phyloP scores from a whole-genome alignment of 2,113 vertebrate species.

The Callipepla squamata region DNA sequence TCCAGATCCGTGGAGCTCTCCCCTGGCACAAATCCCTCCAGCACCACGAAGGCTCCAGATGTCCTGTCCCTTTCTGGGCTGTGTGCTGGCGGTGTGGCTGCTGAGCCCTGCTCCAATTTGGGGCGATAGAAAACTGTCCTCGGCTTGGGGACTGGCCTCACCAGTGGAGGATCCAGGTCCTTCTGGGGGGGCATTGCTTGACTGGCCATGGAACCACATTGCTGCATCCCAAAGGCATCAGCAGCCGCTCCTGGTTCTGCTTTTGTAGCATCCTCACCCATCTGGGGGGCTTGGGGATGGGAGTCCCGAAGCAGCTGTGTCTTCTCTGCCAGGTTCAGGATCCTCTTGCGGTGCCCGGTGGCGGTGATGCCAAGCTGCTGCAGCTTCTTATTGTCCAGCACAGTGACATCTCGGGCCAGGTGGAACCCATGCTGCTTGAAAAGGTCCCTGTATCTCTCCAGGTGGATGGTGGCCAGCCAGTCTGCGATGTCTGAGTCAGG shows the following conservation, averaged over 20 bases:
- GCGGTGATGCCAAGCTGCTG: conserved; percentile 88
- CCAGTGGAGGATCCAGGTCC: background rate
- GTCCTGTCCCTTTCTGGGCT: conserved; percentile 50
- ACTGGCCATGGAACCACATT: rapidly evolving
- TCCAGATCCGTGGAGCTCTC: conserved; percentile 59
- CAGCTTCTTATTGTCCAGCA: conserved; percentile 82
- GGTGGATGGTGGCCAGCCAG: conserved; percentile 87
- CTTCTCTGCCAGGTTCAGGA: conserved; percentile 83
- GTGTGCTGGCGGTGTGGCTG: background rate
- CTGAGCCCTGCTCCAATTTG: conserved; percentile 1
- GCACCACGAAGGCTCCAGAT: conserved; percentile 56
- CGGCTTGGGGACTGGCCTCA: conserved; percentile 91
- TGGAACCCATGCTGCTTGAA: conserved; percentile 86
- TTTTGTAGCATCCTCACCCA: conserved; percentile 4
- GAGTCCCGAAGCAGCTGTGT: background rate
- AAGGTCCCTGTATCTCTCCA: conserved; percentile 88
- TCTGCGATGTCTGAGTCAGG: conserved; percentile 82
- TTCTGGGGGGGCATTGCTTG: background rate
- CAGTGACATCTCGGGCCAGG: conserved; percentile 78
- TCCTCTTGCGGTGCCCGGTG: conserved; percentile 95
- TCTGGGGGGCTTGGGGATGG: background rate
- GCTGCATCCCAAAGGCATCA: background rate
- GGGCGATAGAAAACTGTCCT: conserved; percentile 89
- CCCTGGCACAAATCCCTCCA: conserved; percentile 69
- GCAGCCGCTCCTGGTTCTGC: background rate